Percentiles rank a stretch among this genome's conserved stretches.
These are phyloP conservation scores for Lysandra coridon DNA, from an alignment of 2,888 invertebrate genomes.

Conservation along the genomic window DNA sequence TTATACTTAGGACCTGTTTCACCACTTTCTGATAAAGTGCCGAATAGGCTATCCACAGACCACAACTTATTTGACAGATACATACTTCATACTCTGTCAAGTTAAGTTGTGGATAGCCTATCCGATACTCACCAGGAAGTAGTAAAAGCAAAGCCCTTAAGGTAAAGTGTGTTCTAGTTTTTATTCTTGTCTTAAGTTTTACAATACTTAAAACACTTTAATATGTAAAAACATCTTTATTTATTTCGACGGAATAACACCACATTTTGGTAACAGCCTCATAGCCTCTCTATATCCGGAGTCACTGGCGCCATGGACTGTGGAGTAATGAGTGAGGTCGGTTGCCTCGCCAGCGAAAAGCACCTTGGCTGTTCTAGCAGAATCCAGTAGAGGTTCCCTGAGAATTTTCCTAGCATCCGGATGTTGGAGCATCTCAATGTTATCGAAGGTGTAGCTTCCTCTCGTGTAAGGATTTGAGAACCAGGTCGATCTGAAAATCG, in stretches of 20 bases:
- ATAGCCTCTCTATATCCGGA: constrained; percentile 84
- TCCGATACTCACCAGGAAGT: too few relatives aligned
- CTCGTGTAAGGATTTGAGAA: constrained; percentile 83
- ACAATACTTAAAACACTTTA: background rate
- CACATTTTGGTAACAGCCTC: constrained; percentile 36
- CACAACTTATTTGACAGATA: too few relatives aligned
- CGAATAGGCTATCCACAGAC: too few relatives aligned
- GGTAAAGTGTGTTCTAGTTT: too few relatives aligned
- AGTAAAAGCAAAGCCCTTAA: too few relatives aligned
- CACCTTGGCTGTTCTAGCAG: constrained; percentile 65
- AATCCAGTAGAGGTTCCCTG: constrained; percentile 77
- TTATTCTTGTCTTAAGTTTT: background rate
- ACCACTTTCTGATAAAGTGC: too few relatives aligned
- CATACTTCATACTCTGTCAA: too few relatives aligned
- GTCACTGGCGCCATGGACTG: constrained; percentile 87
- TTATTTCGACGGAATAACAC: background rate
- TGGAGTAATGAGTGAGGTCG: constrained; percentile 79
- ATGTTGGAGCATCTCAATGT: constrained; percentile 70
- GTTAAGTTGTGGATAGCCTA: too few relatives aligned
- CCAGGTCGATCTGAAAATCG: constrained; percentile 83
- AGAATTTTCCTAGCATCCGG: constrained; percentile 76
- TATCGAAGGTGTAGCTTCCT: constrained; percentile 86
- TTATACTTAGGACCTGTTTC: too few relatives aligned
- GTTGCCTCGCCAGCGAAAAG: constrained; percentile 84
- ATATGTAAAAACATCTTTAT: too few relatives aligned